phyloP scores from a whole-genome alignment of 2,113 vertebrate species.

The Anolis carolinensis region DNA sequence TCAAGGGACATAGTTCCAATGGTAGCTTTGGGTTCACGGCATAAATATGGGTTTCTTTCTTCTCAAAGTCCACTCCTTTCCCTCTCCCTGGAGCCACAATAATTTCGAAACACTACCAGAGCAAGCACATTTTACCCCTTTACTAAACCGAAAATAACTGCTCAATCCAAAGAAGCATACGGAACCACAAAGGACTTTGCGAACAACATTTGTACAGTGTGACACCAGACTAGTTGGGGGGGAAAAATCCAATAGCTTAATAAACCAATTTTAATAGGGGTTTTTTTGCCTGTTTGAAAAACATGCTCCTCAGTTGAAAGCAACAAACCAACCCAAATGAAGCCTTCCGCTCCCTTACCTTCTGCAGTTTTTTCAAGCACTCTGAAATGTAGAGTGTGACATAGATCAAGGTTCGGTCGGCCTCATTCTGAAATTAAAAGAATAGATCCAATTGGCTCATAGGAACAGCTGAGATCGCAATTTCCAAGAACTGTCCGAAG shows the following conservation, averaged over 20 bases:
- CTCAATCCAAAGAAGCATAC: not conserved
- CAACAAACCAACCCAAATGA: too few relatives aligned
- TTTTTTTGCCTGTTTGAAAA: not conserved
- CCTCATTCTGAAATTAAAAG: conserved; percentile 87
- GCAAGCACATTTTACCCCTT: not conserved
- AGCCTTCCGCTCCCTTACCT: conserved; percentile 76
- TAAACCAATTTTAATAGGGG: too few relatives aligned
- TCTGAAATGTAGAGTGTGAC: conserved; percentile 98
- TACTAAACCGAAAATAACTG: not conserved
- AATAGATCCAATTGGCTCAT: not conserved
- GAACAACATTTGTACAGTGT: not conserved
- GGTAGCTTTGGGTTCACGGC: not conserved
- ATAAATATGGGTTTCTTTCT: not conserved
- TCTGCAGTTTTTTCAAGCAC: conserved; percentile 96
- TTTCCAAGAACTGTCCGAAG: not conserved
- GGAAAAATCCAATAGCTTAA: too few relatives aligned
- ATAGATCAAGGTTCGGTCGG: conserved; percentile 96
- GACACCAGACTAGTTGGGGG: not conserved
- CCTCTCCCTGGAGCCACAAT: not conserved
- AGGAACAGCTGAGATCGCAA: not conserved
- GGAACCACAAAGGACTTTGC: not conserved
- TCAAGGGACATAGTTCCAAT: not conserved
- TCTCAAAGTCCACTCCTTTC: not conserved
- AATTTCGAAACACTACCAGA: not conserved
- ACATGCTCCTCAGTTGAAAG: not conserved